These are phyloP conservation scores for Columba janthina DNA, from an alignment of 2,113 vertebrate species.

Conservation along the genomic window DNA sequence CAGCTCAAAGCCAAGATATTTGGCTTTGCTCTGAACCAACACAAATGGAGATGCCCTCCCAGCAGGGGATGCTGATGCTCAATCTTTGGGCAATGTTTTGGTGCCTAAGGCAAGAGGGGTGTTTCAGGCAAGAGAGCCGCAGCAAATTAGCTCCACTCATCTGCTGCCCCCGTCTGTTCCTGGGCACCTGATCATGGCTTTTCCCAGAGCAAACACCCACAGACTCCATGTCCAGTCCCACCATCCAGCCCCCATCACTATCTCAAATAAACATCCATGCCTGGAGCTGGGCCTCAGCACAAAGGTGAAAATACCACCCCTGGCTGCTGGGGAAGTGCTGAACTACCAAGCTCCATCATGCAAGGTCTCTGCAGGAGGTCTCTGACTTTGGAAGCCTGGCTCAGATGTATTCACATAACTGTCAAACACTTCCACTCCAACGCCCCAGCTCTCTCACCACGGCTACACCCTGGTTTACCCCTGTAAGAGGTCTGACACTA, in stretches of 20 bases:
- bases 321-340: not conserved
- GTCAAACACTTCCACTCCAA: not conserved
- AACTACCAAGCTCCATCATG: not conserved
- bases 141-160: not conserved
- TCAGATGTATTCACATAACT: not conserved
- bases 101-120: not conserved
- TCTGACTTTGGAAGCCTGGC: not conserved
- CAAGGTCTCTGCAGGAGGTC: not conserved
- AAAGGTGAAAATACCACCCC: not conserved
- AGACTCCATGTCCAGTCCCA: not conserved
- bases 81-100: not conserved
- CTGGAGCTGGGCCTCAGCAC: not conserved
- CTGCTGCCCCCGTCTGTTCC: not conserved
- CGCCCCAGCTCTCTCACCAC: not conserved
- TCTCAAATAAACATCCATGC: not conserved
- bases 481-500: not conserved
- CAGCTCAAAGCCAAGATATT: rapidly evolving
- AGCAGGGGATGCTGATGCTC: not conserved
- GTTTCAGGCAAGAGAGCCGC: not conserved
- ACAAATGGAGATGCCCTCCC: not conserved
- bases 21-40: not conserved
- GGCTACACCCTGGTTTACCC: not conserved
- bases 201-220: not conserved
- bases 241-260: not conserved
- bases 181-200: not conserved